These are phyloP conservation scores for Spilosoma lubricipeda DNA, from an alignment of 2,888 invertebrate species.

Conservation along the genomic window DNA sequence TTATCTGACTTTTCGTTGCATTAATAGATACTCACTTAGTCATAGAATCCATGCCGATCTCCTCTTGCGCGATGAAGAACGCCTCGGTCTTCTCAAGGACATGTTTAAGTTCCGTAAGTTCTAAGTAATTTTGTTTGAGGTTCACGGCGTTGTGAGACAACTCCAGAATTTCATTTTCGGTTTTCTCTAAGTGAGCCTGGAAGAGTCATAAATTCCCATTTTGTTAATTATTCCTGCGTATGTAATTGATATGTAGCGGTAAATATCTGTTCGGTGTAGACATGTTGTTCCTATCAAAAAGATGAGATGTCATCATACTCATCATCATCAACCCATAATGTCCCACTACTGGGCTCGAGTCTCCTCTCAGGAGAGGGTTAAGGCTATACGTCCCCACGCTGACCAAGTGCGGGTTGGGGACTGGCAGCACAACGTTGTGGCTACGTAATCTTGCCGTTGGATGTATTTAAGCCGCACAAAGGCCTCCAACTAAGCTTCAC, in stretches of 20 bases:
- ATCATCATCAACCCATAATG: too few relatives aligned
- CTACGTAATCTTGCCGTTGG: too few relatives aligned
- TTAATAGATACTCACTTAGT: conserved; percentile 77
- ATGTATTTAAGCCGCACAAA: too few relatives aligned
- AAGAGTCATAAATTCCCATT: neutral
- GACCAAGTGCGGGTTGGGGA: too few relatives aligned
- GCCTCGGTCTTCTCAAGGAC: conserved; percentile 97
- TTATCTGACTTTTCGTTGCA: neutral
- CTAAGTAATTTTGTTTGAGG: conserved; percentile 95
- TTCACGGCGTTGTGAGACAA: conserved; percentile 97
- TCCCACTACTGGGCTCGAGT: too few relatives aligned
- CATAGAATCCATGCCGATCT: conserved; percentile 88
- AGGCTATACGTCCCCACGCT: too few relatives aligned
- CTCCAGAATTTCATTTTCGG: conserved; percentile 97
- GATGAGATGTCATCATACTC: neutral
- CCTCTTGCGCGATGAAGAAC: conserved; percentile 94
- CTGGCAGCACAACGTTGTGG: too few relatives aligned
- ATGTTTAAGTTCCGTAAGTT: conserved; percentile 95
- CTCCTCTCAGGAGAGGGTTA: too few relatives aligned
- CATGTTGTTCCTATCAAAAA: neutral
- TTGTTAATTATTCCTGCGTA: too few relatives aligned
- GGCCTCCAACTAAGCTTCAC: too few relatives aligned
- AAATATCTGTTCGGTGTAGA: too few relatives aligned
- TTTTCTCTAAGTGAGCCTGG: conserved; percentile 96
- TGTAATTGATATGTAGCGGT: too few relatives aligned